phyloP scores from a whole-genome alignment of 2,888 invertebrate genomes.

The Onchidella celtica region DNA sequence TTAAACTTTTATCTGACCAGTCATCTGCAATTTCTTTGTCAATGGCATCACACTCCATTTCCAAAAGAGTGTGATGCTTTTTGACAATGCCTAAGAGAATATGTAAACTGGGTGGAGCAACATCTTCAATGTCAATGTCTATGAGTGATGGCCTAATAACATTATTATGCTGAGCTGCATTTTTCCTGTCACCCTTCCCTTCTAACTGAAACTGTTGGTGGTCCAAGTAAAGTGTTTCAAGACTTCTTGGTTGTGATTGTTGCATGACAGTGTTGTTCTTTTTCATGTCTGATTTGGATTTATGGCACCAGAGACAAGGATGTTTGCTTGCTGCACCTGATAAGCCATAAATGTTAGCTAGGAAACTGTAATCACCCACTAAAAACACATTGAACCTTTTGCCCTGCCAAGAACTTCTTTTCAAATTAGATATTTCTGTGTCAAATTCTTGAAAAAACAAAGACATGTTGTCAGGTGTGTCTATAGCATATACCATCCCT shows the following conservation, averaged over 20 bases:
- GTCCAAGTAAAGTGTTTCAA: background rate
- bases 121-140: background rate
- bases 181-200: background rate
- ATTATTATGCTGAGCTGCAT: background rate
- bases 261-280: background rate
- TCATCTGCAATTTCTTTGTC: background rate
- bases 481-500: constrained; percentile 21
- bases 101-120: constrained; percentile 21
- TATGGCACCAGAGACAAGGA: constrained; percentile 30
- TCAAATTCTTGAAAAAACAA: background rate
- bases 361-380: constrained; percentile 17
- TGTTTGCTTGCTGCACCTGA: constrained; percentile 10
- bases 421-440: background rate
- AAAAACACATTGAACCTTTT: background rate
- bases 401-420: background rate
- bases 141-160: background rate
- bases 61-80: constrained; percentile 8
- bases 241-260: background rate
- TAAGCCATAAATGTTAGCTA: constrained; percentile 1
- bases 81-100: constrained; percentile 32
- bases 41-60: background rate
- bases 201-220: background rate
- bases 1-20: background rate
- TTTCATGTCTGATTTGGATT: background rate
- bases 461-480: constrained; percentile 1